Conservation (phyloP, 1,140 invertebrate species). For the Augochlora pura region DNA sequence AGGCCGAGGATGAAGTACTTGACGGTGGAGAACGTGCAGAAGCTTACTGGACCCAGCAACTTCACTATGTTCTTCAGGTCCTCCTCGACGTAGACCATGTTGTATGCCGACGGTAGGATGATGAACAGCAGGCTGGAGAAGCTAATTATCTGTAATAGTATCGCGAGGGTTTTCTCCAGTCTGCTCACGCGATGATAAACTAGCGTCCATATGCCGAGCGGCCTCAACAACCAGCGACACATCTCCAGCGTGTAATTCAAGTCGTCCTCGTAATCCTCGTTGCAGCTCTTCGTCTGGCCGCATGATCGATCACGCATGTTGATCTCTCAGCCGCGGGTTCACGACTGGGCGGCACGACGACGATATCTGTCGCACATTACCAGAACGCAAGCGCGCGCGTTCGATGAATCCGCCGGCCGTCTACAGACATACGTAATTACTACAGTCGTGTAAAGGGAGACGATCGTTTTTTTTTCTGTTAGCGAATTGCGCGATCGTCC, state of each 20-base stretch:
- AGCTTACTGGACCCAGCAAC: constrained; percentile 54
- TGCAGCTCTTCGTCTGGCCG: background rate
- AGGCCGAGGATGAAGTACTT: constrained; percentile 51
- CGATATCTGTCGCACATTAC: background rate
- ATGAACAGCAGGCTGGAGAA: constrained; percentile 39
- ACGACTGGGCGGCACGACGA: background rate
- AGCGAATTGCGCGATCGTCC: background rate
- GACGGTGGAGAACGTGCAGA: constrained; percentile 47
- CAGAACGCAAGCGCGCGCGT: background rate
- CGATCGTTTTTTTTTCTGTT: background rate
- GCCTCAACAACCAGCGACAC: constrained; percentile 56
- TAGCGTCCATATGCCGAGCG: constrained; percentile 61
- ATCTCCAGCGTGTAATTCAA: constrained; percentile 49
- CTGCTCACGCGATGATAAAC: constrained; percentile 5
- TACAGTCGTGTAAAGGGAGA: background rate
- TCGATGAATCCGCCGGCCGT: too few species aligned
- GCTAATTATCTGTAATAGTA: background rate
- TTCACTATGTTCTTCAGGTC: constrained; percentile 4
- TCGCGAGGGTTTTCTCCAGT: background rate
- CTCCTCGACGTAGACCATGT: constrained; percentile 22
- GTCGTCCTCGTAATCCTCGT: constrained; percentile 29
- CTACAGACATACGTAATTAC: too few species aligned
- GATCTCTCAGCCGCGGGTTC: too few species aligned
- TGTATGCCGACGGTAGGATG: constrained; percentile 31
- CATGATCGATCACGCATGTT: background rate